A percentile compares a stretch with the other conserved stretches of the same genome.
These are phyloP conservation scores for Pelosia muscerda DNA, from an alignment of 2,888 invertebrate genomes.

Conservation along the genomic window DNA sequence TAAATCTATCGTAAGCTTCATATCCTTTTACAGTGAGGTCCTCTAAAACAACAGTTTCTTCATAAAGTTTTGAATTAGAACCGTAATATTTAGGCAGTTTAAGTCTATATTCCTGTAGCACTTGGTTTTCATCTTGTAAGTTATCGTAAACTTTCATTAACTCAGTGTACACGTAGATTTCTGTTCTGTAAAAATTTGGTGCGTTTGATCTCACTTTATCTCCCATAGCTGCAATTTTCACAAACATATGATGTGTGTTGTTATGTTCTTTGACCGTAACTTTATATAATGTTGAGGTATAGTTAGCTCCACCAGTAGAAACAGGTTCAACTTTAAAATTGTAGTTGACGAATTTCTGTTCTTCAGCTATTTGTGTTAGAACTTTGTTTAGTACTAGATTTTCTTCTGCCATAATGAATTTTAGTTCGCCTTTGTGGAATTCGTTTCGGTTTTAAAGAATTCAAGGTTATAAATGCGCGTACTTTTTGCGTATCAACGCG, in stretches of 20 bases:
- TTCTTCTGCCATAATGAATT: slow-evolving; percentile 23
- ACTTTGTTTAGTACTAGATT: slow-evolving; percentile 24
- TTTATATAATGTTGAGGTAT: slow-evolving; percentile 11
- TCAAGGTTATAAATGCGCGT: too few relatives aligned
- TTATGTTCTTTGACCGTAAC: slow-evolving; percentile 3
- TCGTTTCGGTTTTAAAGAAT: too few relatives aligned
- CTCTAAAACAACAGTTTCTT: slow-evolving; percentile 34
- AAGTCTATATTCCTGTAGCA: slow-evolving; percentile 25
- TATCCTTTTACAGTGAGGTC: slow-evolving; percentile 43
- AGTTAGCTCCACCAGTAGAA: slow-evolving; percentile 38
- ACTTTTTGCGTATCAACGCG: too few relatives aligned
- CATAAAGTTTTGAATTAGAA: slow-evolving; percentile 2
- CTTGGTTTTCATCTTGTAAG: slow-evolving; percentile 20
- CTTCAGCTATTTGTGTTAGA: slow-evolving; percentile 39
- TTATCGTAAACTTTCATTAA: slow-evolving; percentile 19
- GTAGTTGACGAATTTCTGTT: slow-evolving; percentile 43
- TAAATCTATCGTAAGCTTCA: slow-evolving; percentile 43
- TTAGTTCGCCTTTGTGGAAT: too few relatives aligned
- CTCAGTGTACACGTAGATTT: slow-evolving; percentile 21
- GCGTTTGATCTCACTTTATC: slow-evolving; percentile 8
- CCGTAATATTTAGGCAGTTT: slow-evolving; percentile 27
- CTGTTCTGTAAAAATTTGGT: slow-evolving; percentile 17
- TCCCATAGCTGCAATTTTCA: slow-evolving; percentile 23
- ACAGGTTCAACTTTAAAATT: slow-evolving; percentile 42
- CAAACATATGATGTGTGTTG: slow-evolving; percentile 8